Base-by-base conservation (phyloP, 92 coral and sea anemone species). In the Parazoanthus swiftii region DNA sequence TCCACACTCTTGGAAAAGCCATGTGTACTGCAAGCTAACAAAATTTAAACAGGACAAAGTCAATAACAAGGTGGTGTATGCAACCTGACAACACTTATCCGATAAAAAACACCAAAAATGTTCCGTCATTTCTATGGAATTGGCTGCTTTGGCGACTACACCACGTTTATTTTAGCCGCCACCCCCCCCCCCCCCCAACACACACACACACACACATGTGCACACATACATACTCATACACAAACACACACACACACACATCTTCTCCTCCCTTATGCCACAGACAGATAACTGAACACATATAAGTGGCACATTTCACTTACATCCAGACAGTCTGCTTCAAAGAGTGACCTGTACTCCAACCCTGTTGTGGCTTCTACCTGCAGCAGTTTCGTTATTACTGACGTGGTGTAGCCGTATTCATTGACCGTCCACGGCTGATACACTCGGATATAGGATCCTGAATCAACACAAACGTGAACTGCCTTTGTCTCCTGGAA, bases 361-460 rank as follows among this genome's bases (percentile, higher is more conserved):
- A 97, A 85, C 56, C 99, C 94, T 58, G 99, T 95, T 56, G 98
- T 92, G 43, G 99, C 99, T 77, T 97, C 99, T 20, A 97, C 98
- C 67, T 95, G 98, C 68, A 74, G 88, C 13, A 97, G 91, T 71
- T 97, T 94, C 77, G 99, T 95, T 3, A 97, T 95, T 13, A 97
- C 98, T 63, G 99, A 97, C 10, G 99, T 90, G 56, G 98, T 97
- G 88, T 97, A 97, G 46, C 99, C 99, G 85, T 97, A 97, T 39
- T 97, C 99, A 79, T 97, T 95, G 43, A 97, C 98, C 6, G 96
- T 93, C 99, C 99, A 97, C 14, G 99, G 99, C 84, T 97, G 99
- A 85, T 97, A 97, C 37, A 97, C 89, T 11, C 93, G 92, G 48
- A 94, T 89, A 68, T 92, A 93, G 2, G 99, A 97, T 44, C 96